Conservation (phyloP, 37 sponge, comb jelly and placozoan genomes). For the Dysidea cf. avara region DNA sequence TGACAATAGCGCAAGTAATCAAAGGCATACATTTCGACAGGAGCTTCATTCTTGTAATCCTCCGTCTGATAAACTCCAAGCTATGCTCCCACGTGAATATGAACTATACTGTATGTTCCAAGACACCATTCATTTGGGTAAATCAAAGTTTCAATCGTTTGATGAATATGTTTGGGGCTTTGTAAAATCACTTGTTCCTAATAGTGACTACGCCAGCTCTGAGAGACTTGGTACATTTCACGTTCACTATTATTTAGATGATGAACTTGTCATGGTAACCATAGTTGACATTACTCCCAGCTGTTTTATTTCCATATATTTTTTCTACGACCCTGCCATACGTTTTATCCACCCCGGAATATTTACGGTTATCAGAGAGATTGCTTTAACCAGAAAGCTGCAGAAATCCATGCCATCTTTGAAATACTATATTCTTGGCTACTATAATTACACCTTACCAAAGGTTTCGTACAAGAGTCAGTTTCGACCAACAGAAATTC, state of each 20-base stretch:
- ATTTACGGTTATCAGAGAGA: slow-evolving; percentile 31
- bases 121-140: slow-evolving; percentile 35
- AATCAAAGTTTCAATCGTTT: slow-evolving; percentile 19
- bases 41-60: slow-evolving; percentile 27
- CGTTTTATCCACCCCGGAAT: slow-evolving; percentile 53
- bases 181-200: slow-evolving; percentile 14
- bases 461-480: slow-evolving; percentile 53
- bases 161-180: slow-evolving; percentile 35
- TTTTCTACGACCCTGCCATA: slow-evolving; percentile 56
- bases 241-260: slow-evolving; percentile 47
- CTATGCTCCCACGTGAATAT: slow-evolving; percentile 11
- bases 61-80: background rate
- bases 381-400: slow-evolving; percentile 26
- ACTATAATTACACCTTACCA: slow-evolving; percentile 29
- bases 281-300: slow-evolving; percentile 42
- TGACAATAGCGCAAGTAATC: background rate
- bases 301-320: slow-evolving; percentile 60
- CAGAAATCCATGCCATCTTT: slow-evolving; percentile 8
- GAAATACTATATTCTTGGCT: slow-evolving; percentile 45
- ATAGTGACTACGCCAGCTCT: background rate
- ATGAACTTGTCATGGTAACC: slow-evolving; percentile 32
- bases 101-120: slow-evolving; percentile 42
- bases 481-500: slow-evolving; percentile 39
- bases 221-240: slow-evolving; percentile 31
- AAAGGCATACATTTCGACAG: slow-evolving; percentile 28